phyloP scores from a whole-genome alignment of 64 coral and sea anemone species.

The Stichodactyla mertensii region DNA sequence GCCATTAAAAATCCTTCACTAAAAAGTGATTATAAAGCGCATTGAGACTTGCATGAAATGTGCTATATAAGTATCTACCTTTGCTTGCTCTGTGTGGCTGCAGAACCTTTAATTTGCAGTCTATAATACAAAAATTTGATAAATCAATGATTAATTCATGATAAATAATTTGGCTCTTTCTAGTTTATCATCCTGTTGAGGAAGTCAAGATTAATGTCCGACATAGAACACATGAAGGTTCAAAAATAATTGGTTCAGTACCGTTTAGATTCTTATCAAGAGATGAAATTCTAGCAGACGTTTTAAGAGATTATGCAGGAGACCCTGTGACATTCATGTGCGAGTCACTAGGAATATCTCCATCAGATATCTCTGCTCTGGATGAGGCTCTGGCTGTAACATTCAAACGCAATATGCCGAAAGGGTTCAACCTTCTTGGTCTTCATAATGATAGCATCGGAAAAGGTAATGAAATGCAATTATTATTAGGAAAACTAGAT shows the following conservation, averaged over 20 bases:
- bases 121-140: no score
- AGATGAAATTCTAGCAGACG: conserved; percentile 22
- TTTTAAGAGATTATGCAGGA: conserved; percentile 21
- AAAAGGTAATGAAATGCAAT: neutral
- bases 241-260: conserved; percentile 14
- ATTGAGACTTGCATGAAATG: no score
- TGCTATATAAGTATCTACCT: no score
- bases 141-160: neutral
- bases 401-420: conserved; percentile 25
- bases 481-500: neutral
- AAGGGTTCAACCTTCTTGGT: conserved; percentile 45
- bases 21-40: no score
- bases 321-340: conserved; percentile 59
- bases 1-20: no score
- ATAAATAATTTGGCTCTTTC: neutral
- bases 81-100: no score
- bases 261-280: conserved; percentile 44
- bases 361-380: conserved; percentile 18
- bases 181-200: conserved; percentile 16
- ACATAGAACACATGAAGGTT: neutral
- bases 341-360: conserved; percentile 36
- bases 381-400: conserved; percentile 33
- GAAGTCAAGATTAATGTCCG: neutral
- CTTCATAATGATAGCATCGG: conserved; percentile 23
- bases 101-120: no score